These are phyloP conservation scores for Belonocnema kinseyi DNA, from an alignment of 1,140 invertebrate species.

Conservation along the genomic window DNA sequence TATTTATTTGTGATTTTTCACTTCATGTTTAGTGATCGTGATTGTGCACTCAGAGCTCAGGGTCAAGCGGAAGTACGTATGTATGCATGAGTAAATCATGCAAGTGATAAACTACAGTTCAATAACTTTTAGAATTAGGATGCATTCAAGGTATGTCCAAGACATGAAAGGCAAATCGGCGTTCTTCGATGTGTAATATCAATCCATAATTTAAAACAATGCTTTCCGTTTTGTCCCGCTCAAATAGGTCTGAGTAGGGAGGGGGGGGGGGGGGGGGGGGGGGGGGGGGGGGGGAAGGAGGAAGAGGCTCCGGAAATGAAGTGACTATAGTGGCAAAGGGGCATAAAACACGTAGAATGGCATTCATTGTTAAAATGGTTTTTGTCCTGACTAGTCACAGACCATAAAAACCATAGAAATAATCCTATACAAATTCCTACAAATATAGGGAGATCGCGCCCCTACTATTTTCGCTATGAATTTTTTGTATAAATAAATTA, in stretches of 20 bases:
- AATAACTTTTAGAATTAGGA: constrained; percentile 60
- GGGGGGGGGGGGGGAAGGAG: not conserved
- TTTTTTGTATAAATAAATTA: too few species aligned
- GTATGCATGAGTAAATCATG: constrained; percentile 47
- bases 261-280: not conserved
- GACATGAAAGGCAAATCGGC: constrained; percentile 57
- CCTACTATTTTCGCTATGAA: not conserved
- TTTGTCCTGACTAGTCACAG: constrained; percentile 62
- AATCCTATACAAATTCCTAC: too few species aligned
- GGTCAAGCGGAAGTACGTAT: constrained; percentile 54
- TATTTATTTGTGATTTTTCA: too few species aligned
- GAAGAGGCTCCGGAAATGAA: constrained; percentile 65
- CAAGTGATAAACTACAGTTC: constrained; percentile 52
- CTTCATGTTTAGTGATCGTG: too few species aligned
- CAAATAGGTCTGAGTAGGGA: not conserved
- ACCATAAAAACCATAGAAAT: too few species aligned
- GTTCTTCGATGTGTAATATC: constrained; percentile 62
- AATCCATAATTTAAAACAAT: constrained; percentile 68
- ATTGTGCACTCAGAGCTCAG: not conserved
- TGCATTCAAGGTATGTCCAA: constrained; percentile 49
- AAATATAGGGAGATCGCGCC: not conserved
- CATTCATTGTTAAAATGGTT: constrained; percentile 71
- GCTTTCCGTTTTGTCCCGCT: constrained; percentile 53
- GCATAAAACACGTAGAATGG: constrained; percentile 61
- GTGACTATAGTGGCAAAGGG: constrained; percentile 57